These are phyloP conservation scores for Chelidonichthys spinosus DNA, from an alignment of 2,797 vertebrate genomes.

Conservation along the genomic window DNA sequence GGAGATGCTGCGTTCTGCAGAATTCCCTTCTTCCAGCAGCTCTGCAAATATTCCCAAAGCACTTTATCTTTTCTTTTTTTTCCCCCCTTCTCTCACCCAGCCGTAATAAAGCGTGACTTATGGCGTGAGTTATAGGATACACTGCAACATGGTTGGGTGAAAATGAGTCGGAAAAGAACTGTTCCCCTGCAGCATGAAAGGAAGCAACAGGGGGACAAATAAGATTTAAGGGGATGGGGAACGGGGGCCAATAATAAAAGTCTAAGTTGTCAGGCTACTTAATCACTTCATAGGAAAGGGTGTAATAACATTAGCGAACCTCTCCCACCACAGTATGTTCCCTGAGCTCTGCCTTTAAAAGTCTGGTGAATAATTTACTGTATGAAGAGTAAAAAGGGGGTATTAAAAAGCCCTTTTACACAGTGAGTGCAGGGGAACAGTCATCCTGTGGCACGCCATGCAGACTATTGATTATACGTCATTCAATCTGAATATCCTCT, in stretches of 20 bases:
- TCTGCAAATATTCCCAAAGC: constrained; percentile 43
- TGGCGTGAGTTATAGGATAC: constrained; percentile 41
- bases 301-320: constrained; percentile 60
- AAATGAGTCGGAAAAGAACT: background rate
- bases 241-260: constrained; percentile 36
- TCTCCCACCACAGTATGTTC: constrained; percentile 23
- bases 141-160: constrained; percentile 12
- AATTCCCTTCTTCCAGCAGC: constrained; percentile 39
- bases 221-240: constrained; percentile 15
- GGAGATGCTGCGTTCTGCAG: background rate
- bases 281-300: constrained; percentile 47
- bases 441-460: constrained; percentile 46
- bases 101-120: constrained; percentile 40
- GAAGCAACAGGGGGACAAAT: constrained; percentile 11
- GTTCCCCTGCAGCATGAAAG: constrained; percentile 23
- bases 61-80: constrained; percentile 5
- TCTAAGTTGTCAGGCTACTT: constrained; percentile 24
- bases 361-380: constrained; percentile 74
- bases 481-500: constrained; percentile 69
- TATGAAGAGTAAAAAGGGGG: constrained; percentile 47
- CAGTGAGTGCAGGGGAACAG: constrained; percentile 43
- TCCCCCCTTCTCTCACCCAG: too few relatives aligned
- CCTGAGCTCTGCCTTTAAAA: constrained; percentile 47
- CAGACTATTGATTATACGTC: constrained; percentile 75
- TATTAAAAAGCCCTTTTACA: constrained; percentile 51